Percentiles rank a stretch among this genome's conserved stretches.
Conservation (phyloP, 1,140 invertebrate species). For the Drosophila saltans region DNA sequence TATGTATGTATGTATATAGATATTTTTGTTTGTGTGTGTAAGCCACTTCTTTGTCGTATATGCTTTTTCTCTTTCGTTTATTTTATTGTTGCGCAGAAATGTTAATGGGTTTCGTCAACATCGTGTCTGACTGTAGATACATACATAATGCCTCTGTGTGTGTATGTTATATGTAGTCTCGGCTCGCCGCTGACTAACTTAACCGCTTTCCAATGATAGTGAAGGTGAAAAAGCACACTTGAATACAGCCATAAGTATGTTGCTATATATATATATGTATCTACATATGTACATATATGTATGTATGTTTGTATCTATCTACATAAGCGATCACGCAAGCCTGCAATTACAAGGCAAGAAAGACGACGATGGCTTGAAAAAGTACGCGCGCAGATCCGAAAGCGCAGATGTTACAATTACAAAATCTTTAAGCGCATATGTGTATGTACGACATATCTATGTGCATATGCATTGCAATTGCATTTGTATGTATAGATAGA, state of each 20-base stretch:
- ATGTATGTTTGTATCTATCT: neutral
- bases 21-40: constrained; percentile 30
- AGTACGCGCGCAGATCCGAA: constrained; percentile 12
- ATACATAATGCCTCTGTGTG: constrained; percentile 38
- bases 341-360: constrained; percentile 35
- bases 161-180: constrained; percentile 13
- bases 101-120: constrained; percentile 50
- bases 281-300: neutral
- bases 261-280: neutral
- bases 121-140: constrained; percentile 26
- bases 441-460: neutral
- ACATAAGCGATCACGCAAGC: constrained; percentile 19
- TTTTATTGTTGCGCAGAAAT: constrained; percentile 63
- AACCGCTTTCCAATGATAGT: constrained; percentile 65
- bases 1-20: constrained; percentile 25
- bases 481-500: constrained; percentile 3
- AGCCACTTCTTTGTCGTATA: constrained; percentile 50
- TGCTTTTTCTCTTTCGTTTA: constrained; percentile 57
- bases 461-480: neutral
- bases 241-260: constrained; percentile 7
- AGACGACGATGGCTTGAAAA: constrained; percentile 31
- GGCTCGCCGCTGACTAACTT: constrained; percentile 39
- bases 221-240: constrained; percentile 56
- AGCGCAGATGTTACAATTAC: constrained; percentile 55
- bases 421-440: constrained; percentile 3